Evolutionary conservation across 2,888 invertebrate species (phyloP), one percentile per base, ranked within the genome.

Genomic region (Tenthredo livida): DNA sequence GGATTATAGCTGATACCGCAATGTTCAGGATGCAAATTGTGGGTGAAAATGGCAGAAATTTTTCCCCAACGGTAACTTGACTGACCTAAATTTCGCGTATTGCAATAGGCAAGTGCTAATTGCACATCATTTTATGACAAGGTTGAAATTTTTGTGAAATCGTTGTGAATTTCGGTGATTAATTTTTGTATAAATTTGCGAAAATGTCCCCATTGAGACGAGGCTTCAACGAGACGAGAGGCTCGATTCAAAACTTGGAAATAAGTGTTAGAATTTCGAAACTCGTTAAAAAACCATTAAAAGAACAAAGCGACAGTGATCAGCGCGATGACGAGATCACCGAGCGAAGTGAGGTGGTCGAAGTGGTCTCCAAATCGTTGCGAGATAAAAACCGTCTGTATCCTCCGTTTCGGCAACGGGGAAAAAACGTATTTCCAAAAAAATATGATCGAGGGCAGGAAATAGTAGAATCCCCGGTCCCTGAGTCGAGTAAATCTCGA

Each of bases 341-440:
- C n/a, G 21, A 43, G n/a, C 43, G 40, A 73, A 73, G 15, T 29
- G 73, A 40, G 25, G 73, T n/a, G 21, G 21, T 43, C 3, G 17
- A 29, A 73, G 15, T 12, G n/a, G 40, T 43, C 73, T 43, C 43
- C 10, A 73, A 43, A 73, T 73, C 73, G 37, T 73, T 43, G 73
- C 73, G 43, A 21, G 73, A 73, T 43, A 73, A 43, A 43, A 73
- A 73, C 9, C 73, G 73, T 43, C 43, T 73, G 21, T 73, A 73
- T 73, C 73, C 73, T 73, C 73, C 73, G 37, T 73, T 73, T 43
- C 73, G 43, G 7, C 73, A 73, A 43, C 40, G 43, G 12, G 43
- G 12, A 3, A 73, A 40, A 73, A 29, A 73, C 43, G 73, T 43
- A 43, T 43, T 40, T 3, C 10, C 17, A 43, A 12, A 73, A 43